Evolutionary conservation across 2,113 vertebrate species (phyloP).

Genomic region (Trichechus manatus): DNA sequence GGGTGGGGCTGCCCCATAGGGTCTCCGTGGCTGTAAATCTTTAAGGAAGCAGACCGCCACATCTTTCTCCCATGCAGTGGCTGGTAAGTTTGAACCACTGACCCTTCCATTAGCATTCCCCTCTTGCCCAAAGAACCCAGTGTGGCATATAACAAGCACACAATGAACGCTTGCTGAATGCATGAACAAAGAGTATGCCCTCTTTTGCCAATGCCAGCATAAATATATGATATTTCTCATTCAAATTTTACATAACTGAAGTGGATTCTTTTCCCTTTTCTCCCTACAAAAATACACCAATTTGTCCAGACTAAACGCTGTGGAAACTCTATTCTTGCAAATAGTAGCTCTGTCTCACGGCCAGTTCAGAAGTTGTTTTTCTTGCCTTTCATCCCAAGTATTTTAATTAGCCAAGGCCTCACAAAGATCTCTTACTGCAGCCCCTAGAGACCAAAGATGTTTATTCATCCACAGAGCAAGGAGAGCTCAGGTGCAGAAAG

Average conservation of each 20-base stretch:
- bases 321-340: constrained; percentile 15
- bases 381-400: constrained; percentile 65
- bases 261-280: background rate
- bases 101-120: background rate
- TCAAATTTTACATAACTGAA: constrained; percentile 19
- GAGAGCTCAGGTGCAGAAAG: constrained; percentile 64
- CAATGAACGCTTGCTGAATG: background rate
- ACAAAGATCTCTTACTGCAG: constrained; percentile 52
- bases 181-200: background rate
- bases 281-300: background rate
- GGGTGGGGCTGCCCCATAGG: too few relatives aligned
- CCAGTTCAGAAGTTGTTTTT: constrained; percentile 70
- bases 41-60: too few relatives aligned
- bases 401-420: constrained; percentile 76
- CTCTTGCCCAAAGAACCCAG: background rate
- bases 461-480: constrained; percentile 56
- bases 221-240: background rate
- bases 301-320: constrained; percentile 9
- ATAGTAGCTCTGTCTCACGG: constrained; percentile 28
- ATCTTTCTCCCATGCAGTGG: too few relatives aligned
- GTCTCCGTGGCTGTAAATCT: too few relatives aligned
- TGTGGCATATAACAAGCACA: background rate
- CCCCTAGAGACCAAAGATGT: constrained; percentile 69
- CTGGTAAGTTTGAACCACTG: too few relatives aligned
- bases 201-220: background rate